Conservation (phyloP, 2,797 vertebrate genomes). For the Bufotes viridis region DNA sequence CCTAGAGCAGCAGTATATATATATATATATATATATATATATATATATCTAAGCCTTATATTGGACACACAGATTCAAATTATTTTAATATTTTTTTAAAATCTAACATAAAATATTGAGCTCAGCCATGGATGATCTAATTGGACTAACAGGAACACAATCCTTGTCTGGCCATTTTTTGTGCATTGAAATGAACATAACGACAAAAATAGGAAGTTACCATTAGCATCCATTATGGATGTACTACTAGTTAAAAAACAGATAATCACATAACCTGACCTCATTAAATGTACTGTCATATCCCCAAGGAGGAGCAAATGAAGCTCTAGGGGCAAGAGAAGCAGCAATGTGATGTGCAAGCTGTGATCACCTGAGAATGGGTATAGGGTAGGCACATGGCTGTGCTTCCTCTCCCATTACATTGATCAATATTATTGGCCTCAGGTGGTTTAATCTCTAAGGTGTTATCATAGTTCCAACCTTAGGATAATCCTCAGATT, state of each 20-base stretch:
- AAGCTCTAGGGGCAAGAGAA: not conserved
- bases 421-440: conserved; percentile 48
- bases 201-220: not conserved
- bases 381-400: not conserved
- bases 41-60: too few species aligned
- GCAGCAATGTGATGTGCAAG: conserved; percentile 7
- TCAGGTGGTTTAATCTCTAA: conserved; percentile 22
- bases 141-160: not conserved
- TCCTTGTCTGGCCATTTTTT: not conserved
- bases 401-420: not conserved
- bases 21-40: too few species aligned
- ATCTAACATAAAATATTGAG: too few species aligned
- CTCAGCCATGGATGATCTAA: not conserved
- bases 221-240: conserved; percentile 35
- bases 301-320: not conserved
- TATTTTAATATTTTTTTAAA: too few species aligned
- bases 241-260: not conserved
- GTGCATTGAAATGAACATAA: not conserved
- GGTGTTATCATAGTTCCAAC: not conserved
- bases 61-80: too few species aligned
- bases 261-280: conserved; percentile 1
- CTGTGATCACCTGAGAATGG: conserved; percentile 27
- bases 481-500: too few species aligned
- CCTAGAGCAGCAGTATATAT: too few species aligned
- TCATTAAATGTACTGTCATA: conserved; percentile 28